Base-by-base conservation (phyloP, 1,140 invertebrate genomes). In the Laupala kohalensis region DNA sequence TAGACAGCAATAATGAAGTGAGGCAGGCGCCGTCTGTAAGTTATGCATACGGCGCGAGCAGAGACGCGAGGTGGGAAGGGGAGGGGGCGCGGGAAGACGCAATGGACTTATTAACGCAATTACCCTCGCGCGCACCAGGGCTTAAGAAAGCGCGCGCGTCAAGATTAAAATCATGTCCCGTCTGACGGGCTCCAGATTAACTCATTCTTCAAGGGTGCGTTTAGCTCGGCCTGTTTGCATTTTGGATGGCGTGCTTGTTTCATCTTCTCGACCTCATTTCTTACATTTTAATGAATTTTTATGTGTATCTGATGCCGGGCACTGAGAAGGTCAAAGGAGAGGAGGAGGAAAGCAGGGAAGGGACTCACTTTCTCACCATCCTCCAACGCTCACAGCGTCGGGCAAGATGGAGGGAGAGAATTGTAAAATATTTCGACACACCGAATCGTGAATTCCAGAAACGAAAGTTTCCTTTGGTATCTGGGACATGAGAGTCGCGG, bases 101-200 rank as follows among this genome's bases (percentile, higher is more conserved):
- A 68, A 68, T 68, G 71, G 65, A 71, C 65, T 71, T 67, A 64
- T 71, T 71, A 71, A 71, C 71, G 63, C 71, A 71, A 71, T 71
- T 71, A 71, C 66, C 27, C 26, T 64, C 29, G 30, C 71, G 23
- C 67, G 26, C 67, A 68, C 25, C 25, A 26, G 37, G 28, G 26
- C 66, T 71, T 64, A 67, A 23, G 30, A 66, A 53, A 62, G 66
- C 71, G 27, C 64, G 64, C 37, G 53, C 71, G 71, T 71, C 66
- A 27, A 71, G 71, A 71, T 71, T 71, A 71, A 71, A 71, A 66
- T 71, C 71, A 71, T 67, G 71, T 53, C 37, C 27, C 29, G 28
- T 37, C 25, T 29, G 71, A 71, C 71, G 64, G 64, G 27, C 64
- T 27, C 71, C n/a, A 71, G 71, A 67, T 71, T 71, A 71, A 64